Evolutionary conservation across 2,797 vertebrate species (phyloP).

Genomic region (Crocidura indochinensis): DNA sequence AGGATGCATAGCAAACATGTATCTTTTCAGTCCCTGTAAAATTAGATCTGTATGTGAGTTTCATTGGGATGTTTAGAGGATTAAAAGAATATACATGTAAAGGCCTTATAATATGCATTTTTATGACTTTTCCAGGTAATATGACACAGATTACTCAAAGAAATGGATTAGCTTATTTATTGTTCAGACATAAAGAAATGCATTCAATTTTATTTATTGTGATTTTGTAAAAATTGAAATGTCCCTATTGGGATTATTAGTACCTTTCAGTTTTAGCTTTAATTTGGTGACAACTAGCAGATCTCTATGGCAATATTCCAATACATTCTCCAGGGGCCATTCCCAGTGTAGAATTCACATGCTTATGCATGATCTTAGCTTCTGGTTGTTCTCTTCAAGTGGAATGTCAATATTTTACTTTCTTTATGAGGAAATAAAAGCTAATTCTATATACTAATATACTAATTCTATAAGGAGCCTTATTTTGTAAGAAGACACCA

Average conservation of each 20-base stretch:
- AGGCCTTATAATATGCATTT: neutral
- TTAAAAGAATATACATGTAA: neutral
- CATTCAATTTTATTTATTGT: slow-evolving; percentile 50
- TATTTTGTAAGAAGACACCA: slow-evolving; percentile 46
- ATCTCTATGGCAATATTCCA: neutral
- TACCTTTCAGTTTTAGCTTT: slow-evolving; percentile 41
- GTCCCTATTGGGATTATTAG: slow-evolving; percentile 7
- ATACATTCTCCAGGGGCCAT: neutral
- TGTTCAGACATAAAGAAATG: neutral
- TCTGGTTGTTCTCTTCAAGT: slow-evolving; percentile 63
- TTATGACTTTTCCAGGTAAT: neutral
- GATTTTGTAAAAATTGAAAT: slow-evolving; percentile 56
- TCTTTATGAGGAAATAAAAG: slow-evolving; percentile 52
- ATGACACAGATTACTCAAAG: slow-evolving; percentile 26
- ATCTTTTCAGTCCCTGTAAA: neutral
- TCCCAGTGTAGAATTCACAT: slow-evolving; percentile 35
- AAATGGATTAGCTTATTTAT: slow-evolving; percentile 60
- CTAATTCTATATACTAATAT: slow-evolving; percentile 38
- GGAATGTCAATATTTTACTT: slow-evolving; percentile 68
- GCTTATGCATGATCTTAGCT: neutral
- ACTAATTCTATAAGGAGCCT: slow-evolving; percentile 57
- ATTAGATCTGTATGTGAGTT: slow-evolving; percentile 12
- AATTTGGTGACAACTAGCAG: slow-evolving; percentile 18
- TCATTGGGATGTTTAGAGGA: neutral
- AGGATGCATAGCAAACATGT: too few species aligned